These are phyloP conservation scores for Balaenoptera acutorostrata DNA, from an alignment of 2,113 vertebrate genomes.

Conservation along the genomic window DNA sequence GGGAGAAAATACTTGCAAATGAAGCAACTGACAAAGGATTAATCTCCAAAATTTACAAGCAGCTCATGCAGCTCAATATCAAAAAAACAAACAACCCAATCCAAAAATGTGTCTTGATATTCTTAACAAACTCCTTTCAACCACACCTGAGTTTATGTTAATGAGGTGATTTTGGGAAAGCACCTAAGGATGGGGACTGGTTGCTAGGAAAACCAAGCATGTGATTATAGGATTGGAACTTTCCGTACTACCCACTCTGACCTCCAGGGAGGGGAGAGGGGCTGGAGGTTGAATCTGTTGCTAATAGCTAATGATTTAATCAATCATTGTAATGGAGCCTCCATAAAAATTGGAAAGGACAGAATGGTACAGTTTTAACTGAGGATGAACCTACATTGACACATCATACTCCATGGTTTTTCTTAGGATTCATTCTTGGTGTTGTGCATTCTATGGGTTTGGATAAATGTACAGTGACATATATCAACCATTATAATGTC, in stretches of 20 bases:
- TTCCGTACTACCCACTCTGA: not conserved
- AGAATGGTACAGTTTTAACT: not conserved
- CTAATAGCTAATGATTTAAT: not conserved
- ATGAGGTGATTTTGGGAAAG: not conserved
- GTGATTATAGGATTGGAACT: not conserved
- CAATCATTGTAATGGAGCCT: not conserved
- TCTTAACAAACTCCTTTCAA: not conserved
- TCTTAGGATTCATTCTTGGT: not conserved
- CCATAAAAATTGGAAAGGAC: not conserved
- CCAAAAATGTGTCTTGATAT: not conserved
- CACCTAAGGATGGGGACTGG: not conserved
- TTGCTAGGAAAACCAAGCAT: not conserved
- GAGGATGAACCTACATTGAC: not conserved
- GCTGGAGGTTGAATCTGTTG: not conserved
- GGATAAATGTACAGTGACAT: not conserved
- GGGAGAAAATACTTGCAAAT: too few relatives aligned
- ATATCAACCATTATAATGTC: not conserved
- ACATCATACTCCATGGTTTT: not conserved
- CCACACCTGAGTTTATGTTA: not conserved
- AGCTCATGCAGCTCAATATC: too few relatives aligned
- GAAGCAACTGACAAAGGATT: too few relatives aligned
- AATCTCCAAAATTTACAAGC: too few relatives aligned
- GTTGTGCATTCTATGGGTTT: not conserved
- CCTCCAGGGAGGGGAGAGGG: not conserved
- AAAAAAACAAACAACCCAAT: too few relatives aligned